Evolutionary conservation across 1,140 invertebrate genomes (phyloP).

Genomic region (Limonius californicus): DNA sequence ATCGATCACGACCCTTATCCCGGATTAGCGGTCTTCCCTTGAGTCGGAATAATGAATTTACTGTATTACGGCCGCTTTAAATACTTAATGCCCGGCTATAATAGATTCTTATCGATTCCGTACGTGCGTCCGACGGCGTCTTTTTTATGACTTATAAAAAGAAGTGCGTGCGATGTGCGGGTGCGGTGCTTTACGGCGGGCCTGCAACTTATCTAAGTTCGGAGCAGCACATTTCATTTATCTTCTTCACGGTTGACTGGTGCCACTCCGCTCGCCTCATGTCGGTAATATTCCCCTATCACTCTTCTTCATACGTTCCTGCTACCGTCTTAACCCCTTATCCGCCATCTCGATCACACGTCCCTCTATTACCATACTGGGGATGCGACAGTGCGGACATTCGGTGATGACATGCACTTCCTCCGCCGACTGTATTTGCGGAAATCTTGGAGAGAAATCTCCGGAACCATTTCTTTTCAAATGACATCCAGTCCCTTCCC

Average conservation of each 20-base stretch:
- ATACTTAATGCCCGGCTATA: conserved; percentile 10
- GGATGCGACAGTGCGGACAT: conserved; percentile 3
- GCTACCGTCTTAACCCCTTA: conserved; percentile 9
- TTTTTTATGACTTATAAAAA: conserved; percentile 11
- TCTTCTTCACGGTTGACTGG: conserved; percentile 42
- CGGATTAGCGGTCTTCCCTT: conserved; percentile 13
- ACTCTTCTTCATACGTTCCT: conserved; percentile 9
- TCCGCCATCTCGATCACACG: conserved; percentile 2
- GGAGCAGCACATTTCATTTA: conserved; percentile 38
- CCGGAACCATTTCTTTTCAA: background rate
- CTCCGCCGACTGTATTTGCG: background rate
- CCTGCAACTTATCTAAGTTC: conserved; percentile 31
- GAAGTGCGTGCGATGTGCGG: conserved; percentile 32
- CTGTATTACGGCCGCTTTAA: conserved; percentile 11
- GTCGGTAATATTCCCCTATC: conserved; percentile 14
- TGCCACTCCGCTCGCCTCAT: conserved; percentile 30
- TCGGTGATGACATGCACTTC: conserved; percentile 1
- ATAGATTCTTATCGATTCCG: conserved; percentile 8
- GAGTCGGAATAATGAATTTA: conserved; percentile 13
- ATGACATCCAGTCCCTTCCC: background rate
- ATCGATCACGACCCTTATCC: conserved; percentile 7
- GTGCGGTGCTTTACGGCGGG: conserved; percentile 15
- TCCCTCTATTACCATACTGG: conserved; percentile 12
- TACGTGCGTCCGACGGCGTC: conserved; percentile 12
- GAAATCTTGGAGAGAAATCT: background rate